These are phyloP conservation scores for Ochropleura plecta DNA, from an alignment of 2,888 invertebrate species.

Conservation along the genomic window DNA sequence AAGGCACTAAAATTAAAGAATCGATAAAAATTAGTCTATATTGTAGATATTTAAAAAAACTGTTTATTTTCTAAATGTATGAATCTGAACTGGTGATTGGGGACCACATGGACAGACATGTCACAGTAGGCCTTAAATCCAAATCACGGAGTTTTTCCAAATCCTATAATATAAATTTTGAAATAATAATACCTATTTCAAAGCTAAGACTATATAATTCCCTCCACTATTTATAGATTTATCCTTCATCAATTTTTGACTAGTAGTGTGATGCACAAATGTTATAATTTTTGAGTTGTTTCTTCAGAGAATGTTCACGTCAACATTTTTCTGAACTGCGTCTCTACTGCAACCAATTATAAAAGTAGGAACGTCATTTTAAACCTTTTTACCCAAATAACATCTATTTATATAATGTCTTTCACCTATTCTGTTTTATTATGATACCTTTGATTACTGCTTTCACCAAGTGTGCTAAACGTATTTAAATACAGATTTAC, in stretches of 20 bases:
- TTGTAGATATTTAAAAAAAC: slow-evolving; percentile 50
- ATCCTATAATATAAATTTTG: slow-evolving; percentile 59
- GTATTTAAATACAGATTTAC: not conserved
- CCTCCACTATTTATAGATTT: slow-evolving; percentile 85
- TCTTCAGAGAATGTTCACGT: not conserved
- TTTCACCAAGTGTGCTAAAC: not conserved
- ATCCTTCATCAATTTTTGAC: slow-evolving; percentile 71
- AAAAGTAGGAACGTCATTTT: not conserved
- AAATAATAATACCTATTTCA: slow-evolving; percentile 69
- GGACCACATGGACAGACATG: slow-evolving; percentile 83
- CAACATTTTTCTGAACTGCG: not conserved
- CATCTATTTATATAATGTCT: not conserved
- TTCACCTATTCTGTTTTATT: not conserved
- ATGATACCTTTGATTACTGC: not conserved
- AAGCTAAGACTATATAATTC: slow-evolving; percentile 85
- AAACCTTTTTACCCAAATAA: not conserved
- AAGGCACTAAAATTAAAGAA: slow-evolving; percentile 70
- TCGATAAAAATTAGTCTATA: slow-evolving; percentile 55
- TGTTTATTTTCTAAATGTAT: slow-evolving; percentile 64
- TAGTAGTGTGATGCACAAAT: slow-evolving; percentile 70
- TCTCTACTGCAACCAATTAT: not conserved
- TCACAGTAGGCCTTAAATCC: slow-evolving; percentile 78
- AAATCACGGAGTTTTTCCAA: slow-evolving; percentile 71
- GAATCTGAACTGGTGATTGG: slow-evolving; percentile 81
- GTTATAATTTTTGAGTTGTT: slow-evolving; percentile 42